Percentiles rank a stretch among this genome's conserved stretches.
Conservation (phyloP, 2,888 invertebrate genomes). For the Ischnus inquisitorius region DNA sequence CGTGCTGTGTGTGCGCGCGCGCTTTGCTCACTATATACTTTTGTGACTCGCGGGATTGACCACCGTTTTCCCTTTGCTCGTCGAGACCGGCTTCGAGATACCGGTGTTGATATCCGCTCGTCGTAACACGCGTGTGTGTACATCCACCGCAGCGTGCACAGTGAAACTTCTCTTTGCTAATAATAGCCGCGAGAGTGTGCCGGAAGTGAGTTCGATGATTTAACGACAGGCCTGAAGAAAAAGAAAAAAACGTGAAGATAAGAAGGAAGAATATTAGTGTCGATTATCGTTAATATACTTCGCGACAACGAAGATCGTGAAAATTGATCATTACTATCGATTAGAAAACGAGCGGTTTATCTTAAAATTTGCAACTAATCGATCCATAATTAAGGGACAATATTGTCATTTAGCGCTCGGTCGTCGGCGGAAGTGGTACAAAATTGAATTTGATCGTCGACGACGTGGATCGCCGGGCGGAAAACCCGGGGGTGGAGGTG, state of each 20-base stretch:
- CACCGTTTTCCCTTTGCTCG: not conserved
- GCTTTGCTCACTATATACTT: not conserved
- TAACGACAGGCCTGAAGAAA: not conserved
- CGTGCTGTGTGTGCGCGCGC: constrained; percentile 35
- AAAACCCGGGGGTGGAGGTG: constrained; percentile 64
- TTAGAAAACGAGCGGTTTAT: not conserved
- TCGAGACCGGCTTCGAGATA: constrained; percentile 34
- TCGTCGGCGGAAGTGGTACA: not conserved
- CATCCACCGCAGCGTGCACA: not conserved
- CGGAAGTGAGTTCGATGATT: constrained; percentile 57
- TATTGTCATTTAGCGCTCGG: not conserved
- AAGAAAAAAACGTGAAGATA: not conserved
- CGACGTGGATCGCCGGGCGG: constrained; percentile 65
- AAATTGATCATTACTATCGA: not conserved
- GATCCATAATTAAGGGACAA: no score
- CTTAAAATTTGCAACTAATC: not conserved
- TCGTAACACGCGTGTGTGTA: constrained; percentile 3
- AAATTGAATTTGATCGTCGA: constrained; percentile 58
- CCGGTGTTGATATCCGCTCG: constrained; percentile 42
- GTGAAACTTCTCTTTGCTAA: constrained; percentile 26
- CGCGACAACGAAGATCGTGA: not conserved
- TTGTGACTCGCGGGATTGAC: not conserved
- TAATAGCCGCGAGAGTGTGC: constrained; percentile 42
- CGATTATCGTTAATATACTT: not conserved
- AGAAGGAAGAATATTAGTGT: not conserved